Base-by-base conservation (phyloP, 2,797 vertebrate species). In the Lagorchestes hirsutus region DNA sequence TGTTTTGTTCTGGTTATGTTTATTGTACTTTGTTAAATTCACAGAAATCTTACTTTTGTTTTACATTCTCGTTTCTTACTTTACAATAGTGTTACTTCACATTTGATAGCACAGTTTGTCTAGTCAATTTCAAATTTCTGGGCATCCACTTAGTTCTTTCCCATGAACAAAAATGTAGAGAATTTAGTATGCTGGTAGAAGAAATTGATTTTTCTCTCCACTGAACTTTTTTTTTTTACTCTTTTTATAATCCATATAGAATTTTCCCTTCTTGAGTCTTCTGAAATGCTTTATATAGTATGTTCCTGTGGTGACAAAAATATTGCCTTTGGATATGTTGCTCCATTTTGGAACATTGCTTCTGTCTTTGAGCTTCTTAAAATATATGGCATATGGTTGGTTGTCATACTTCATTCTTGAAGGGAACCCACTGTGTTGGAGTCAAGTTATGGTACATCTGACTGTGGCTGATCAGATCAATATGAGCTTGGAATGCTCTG, bases 141-240 rank as follows among this genome's bases (percentile, higher is more conserved):
- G 3, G 34, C 3, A 3, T 18, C n/a, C 18, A 40, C 6, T 74
- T 22, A 40, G 18, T 74, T 74, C 67, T 40, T 74, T 74, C 16
- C 16, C n/a, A 74, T 74, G 67, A 74, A 40, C 67, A 22, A 40
- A 74, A 74, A 40, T 8, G 16, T 22, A 22, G 93, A 96, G 52
- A 96, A n/a, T 97, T 97, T 95, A 92, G 90, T 96, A 97, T 93
- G 54, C 90, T 82, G 52, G 56, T 95, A 95, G 92, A 59, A 74
- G 95, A 96, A 90, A 57, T 94, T 29, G 10, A 18, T 92, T 91
- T 90, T 62, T 56, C 91, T 97, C 90, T 96, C 92, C 92, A 82
- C 55, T 95, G 62, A 29, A 92, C 82, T 56, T 31, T n/a, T 92
- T 31, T n/a, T 92, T 96, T 74, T 95, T 52, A 52, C 90, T 27